Base-by-base conservation (phyloP, 1,140 invertebrate genomes). In the Lordiphosa collinella region DNA sequence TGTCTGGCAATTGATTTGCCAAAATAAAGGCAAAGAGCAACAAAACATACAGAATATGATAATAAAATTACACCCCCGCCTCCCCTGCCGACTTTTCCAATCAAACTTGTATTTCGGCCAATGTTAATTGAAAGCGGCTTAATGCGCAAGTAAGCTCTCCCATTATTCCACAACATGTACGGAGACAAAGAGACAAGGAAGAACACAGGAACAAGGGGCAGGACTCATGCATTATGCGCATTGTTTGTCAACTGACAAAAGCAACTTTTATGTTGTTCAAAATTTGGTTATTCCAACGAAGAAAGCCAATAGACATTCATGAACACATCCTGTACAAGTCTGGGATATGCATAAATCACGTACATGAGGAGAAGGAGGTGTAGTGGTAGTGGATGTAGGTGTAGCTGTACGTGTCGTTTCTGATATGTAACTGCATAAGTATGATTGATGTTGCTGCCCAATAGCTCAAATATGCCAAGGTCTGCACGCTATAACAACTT, bases 121-220 rank as follows among this genome's bases (percentile, higher is more conserved):
- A 58, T 58, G 62, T 76, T 80, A 80, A 80, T 80, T 80, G 76
- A 80, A 75, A 82, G 76, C 50, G 71, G 76, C 76, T 82, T 80
- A 80, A 80, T 80, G 71, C 76, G 57, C 66, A 82, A 82, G 73
- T 80, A 80, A 80, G 76, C 76, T 80, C 71, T 80, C 25, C 76
- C 76, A 82, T 80, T 80, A 80, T 80, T 75, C 76, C 69, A 44
- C 43, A 67, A 65, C 76, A 82, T 80, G 76, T 80, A 52, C 75
- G 59, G 25, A 54, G 38, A 41, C 35, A 59, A 14, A n/a, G 13
- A 47, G 18, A 8, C n/a, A 18, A 18, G 2, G 16, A 18, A 18
- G 3, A 18, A 18, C 16, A 18, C 16, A 18, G 16, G 16, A 18
- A 18, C 16, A 18, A 2, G 16, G 3, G 16, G 2, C 16, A 2